phyloP scores from a whole-genome alignment of 30 jellyfish, hydroid and myxozoan genomes.

The Haliclystus octoradiatus region DNA sequence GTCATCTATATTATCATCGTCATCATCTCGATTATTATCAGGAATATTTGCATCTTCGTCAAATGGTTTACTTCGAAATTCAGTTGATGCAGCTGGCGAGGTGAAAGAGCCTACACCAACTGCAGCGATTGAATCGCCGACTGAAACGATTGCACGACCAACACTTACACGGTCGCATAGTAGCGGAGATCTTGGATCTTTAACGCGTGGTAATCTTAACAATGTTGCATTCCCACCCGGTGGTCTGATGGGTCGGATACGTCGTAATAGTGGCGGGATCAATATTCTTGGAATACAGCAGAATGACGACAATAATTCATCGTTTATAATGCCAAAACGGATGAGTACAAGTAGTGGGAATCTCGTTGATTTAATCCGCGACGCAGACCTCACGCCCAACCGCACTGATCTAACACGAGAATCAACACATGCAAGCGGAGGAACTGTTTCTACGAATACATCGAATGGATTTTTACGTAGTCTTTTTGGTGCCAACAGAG shows the following conservation, averaged over 20 bases:
- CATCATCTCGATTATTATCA: conserved; percentile 4
- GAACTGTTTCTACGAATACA: conserved; percentile 7
- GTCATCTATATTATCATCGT: neutral
- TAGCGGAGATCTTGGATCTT: conserved; percentile 36
- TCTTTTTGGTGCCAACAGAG: conserved; percentile 27
- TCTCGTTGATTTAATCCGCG: conserved; percentile 25
- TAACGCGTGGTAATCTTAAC: conserved; percentile 6
- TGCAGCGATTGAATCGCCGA: neutral
- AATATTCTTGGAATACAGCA: conserved; percentile 2
- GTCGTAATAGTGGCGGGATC: conserved; percentile 24
- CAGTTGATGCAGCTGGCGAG: neutral
- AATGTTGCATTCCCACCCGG: conserved; percentile 1
- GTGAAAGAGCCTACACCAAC: neutral
- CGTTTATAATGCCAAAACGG: conserved; percentile 21
- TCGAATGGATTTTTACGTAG: conserved; percentile 47
- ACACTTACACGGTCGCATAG: conserved; percentile 43
- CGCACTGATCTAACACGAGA: conserved; percentile 19
- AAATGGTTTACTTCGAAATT: neutral
- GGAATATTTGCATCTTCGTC: neutral
- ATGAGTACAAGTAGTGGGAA: conserved; percentile 49
- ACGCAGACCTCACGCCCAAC: conserved; percentile 16
- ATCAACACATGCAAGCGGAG: conserved; percentile 12
- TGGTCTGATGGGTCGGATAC: conserved; percentile 18
- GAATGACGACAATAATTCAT: neutral
- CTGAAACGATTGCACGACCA: conserved; percentile 9